Percentiles rank a stretch among this genome's conserved stretches.
These are phyloP conservation scores for Ciconia maguari DNA, from an alignment of 2,113 vertebrate genomes.

Conservation along the genomic window DNA sequence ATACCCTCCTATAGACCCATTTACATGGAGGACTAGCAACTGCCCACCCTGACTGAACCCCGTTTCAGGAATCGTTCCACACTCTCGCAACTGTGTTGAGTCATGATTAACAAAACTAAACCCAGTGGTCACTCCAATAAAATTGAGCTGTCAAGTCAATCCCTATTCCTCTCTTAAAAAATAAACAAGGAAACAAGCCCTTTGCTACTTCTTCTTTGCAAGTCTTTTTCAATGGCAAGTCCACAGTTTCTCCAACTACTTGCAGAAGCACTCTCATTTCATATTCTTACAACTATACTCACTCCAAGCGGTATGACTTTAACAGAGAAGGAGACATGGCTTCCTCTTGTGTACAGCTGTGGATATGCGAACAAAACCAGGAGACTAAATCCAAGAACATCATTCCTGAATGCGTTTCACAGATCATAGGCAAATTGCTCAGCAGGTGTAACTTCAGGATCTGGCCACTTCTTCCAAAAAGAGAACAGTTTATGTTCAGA, in stretches of 20 bases:
- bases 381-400: neutral
- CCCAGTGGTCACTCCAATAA: neutral
- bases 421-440: neutral
- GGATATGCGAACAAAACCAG: neutral
- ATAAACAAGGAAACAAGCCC: neutral
- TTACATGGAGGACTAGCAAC: neutral
- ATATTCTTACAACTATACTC: neutral
- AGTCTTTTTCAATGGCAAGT: neutral
- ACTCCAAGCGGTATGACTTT: neutral
- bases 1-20: neutral
- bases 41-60: neutral
- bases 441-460: neutral
- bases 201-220: neutral
- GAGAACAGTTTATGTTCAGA: neutral
- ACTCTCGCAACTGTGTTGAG: rapidly evolving
- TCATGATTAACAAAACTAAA: neutral
- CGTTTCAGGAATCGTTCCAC: neutral
- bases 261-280: neutral
- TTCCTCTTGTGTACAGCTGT: neutral
- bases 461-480: neutral
- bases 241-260: neutral
- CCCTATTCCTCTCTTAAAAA: neutral
- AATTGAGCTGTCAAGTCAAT: neutral
- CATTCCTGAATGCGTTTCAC: neutral
- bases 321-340: neutral